phyloP scores from a whole-genome alignment of 1,140 invertebrate genomes.

The Scaptomyza montana region DNA sequence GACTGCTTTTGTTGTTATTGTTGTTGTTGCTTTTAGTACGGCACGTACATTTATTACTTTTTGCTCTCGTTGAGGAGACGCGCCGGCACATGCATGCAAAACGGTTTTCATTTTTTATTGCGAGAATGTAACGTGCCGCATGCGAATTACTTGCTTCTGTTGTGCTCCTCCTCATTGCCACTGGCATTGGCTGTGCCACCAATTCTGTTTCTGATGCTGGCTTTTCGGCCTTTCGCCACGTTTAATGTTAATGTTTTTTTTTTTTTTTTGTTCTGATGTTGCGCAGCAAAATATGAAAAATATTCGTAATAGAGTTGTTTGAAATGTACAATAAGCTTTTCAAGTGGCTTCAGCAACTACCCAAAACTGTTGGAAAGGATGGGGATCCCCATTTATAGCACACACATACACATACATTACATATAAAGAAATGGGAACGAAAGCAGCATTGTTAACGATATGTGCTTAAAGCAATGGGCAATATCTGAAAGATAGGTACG shows the following conservation, averaged over 20 bases:
- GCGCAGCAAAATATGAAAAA: slow-evolving; percentile 75
- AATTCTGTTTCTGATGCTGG: slow-evolving; percentile 1
- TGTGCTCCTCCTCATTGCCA: slow-evolving; percentile 12
- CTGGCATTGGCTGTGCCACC: slow-evolving; percentile 26
- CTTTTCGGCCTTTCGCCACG: slow-evolving; percentile 71
- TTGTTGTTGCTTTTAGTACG: slow-evolving; percentile 53
- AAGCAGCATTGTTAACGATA: slow-evolving; percentile 15
- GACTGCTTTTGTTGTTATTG: slow-evolving; percentile 13
- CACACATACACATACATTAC: neutral
- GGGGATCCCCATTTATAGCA: neutral
- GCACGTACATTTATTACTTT: slow-evolving; percentile 81
- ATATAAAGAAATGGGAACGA: slow-evolving; percentile 9
- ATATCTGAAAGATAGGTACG: neutral
- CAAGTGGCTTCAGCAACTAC: slow-evolving; percentile 75
- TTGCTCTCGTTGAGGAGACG: slow-evolving; percentile 45
- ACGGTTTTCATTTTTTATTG: slow-evolving; percentile 79
- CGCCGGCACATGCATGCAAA: slow-evolving; percentile 73
- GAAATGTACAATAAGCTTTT: slow-evolving; percentile 82
- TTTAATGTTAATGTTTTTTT: slow-evolving; percentile 77
- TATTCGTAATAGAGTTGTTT: slow-evolving; percentile 83
- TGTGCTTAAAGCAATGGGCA: slow-evolving; percentile 25
- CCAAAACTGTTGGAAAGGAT: neutral
- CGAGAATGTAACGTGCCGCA: slow-evolving; percentile 79
- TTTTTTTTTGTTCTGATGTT: slow-evolving; percentile 44
- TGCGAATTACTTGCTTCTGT: slow-evolving; percentile 78